Conservation (phyloP, 2,888 invertebrate genomes). For the Oligia fasciuncula region DNA sequence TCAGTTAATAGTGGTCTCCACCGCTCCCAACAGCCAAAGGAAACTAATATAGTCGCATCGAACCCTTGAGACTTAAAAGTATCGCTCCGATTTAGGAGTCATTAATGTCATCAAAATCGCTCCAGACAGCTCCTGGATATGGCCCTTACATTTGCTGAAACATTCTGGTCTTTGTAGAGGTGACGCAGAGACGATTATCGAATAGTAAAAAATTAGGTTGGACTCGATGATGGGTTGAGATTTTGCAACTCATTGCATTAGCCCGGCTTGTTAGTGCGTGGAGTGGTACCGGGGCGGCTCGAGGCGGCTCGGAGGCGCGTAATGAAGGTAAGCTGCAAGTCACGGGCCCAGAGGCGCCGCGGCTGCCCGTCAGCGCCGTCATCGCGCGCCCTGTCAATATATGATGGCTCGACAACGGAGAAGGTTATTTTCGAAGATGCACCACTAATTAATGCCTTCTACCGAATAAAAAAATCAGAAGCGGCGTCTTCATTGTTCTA, state of each 20-base stretch:
- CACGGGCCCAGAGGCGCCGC: slow-evolving; percentile 85
- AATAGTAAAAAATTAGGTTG: slow-evolving; percentile 63
- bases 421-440: slow-evolving; percentile 87
- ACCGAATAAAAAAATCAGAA: slow-evolving; percentile 82
- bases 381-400: slow-evolving; percentile 85
- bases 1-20: slow-evolving; percentile 77
- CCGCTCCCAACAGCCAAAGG: slow-evolving; percentile 68
- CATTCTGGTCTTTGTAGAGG: slow-evolving; percentile 69
- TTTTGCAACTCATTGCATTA: slow-evolving; percentile 90
- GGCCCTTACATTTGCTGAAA: slow-evolving; percentile 55
- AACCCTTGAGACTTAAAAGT: slow-evolving; percentile 80
- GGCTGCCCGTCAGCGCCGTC: slow-evolving; percentile 82
- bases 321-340: slow-evolving; percentile 88
- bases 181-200: slow-evolving; percentile 70
- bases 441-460: slow-evolving; percentile 88
- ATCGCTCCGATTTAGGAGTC: slow-evolving; percentile 82
- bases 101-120: slow-evolving; percentile 87
- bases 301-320: slow-evolving; percentile 74
- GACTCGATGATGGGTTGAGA: slow-evolving; percentile 68
- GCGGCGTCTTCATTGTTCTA: slow-evolving; percentile 83
- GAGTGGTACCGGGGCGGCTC: slow-evolving; percentile 63
- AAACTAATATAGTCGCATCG: slow-evolving; percentile 80
- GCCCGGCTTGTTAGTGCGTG: slow-evolving; percentile 87
- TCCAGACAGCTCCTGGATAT: slow-evolving; percentile 84
- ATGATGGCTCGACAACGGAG: slow-evolving; percentile 85